Percentiles rank a stretch among this genome's conserved stretches.
Conservation (phyloP, 2,888 invertebrate species). For the Sinohyriopsis cumingii region DNA sequence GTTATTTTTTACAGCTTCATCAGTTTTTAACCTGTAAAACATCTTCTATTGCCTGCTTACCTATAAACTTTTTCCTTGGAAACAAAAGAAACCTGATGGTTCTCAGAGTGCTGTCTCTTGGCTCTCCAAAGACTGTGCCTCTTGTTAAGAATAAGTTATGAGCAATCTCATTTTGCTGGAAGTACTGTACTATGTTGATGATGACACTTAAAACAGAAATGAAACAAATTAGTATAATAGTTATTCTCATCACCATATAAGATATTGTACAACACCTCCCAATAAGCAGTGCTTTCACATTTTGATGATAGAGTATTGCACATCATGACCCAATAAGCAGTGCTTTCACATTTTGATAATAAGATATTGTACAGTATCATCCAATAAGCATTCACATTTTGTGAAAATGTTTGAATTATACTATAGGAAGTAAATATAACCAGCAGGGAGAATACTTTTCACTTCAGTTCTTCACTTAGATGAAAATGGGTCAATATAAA, state of each 20-base stretch:
- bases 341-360: too few relatives aligned
- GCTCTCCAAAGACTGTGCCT: conserved; percentile 71
- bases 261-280: too few relatives aligned
- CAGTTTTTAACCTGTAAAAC: too few relatives aligned
- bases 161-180: conserved; percentile 79
- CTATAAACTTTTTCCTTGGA: conserved; percentile 64
- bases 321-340: too few relatives aligned
- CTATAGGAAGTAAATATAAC: not conserved
- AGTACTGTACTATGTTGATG: conserved; percentile 75
- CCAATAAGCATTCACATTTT: too few relatives aligned
- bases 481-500: too few relatives aligned
- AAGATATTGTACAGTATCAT: too few relatives aligned
- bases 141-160: conserved; percentile 84
- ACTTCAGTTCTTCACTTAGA: too few relatives aligned
- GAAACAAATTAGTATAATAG: conserved; percentile 40
- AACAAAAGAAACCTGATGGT: conserved; percentile 65
- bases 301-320: not conserved
- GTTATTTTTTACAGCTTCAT: too few relatives aligned
- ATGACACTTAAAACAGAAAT: conserved; percentile 68
- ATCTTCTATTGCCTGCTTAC: conserved; percentile 28
- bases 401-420: too few relatives aligned
- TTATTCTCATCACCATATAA: too few relatives aligned
- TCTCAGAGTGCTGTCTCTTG: conserved; percentile 35
- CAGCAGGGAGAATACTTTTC: too few relatives aligned
- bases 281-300: not conserved